These are phyloP conservation scores for Habrosyne pyritoides DNA, from an alignment of 2,888 invertebrate species.

Conservation along the genomic window DNA sequence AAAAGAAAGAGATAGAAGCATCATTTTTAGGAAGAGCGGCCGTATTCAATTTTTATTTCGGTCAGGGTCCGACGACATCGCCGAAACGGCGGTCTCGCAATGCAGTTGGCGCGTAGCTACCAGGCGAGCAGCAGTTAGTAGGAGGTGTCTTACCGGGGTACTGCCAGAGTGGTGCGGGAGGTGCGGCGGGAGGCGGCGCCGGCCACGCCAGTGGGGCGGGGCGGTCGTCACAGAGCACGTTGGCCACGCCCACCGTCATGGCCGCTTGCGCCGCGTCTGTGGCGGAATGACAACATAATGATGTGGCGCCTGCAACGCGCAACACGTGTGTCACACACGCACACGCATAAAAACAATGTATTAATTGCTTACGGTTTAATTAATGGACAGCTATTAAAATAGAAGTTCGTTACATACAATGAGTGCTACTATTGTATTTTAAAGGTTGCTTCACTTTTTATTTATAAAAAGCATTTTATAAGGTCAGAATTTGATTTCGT, in stretches of 20 bases:
- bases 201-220: slow-evolving; percentile 83
- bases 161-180: slow-evolving; percentile 90
- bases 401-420: background rate
- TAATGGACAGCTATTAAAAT: background rate
- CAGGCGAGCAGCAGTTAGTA: slow-evolving; percentile 67
- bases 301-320: slow-evolving; percentile 58
- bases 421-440: background rate
- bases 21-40: background rate
- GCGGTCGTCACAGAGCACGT: slow-evolving; percentile 86
- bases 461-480: background rate
- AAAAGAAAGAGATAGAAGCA: slow-evolving; percentile 16
- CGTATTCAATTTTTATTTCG: slow-evolving; percentile 10
- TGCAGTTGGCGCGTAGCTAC: slow-evolving; percentile 83
- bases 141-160: slow-evolving; percentile 88
- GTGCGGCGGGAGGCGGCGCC: slow-evolving; percentile 81
- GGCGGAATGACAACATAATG: slow-evolving; percentile 68
- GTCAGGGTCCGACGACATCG: slow-evolving; percentile 35
- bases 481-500: background rate
- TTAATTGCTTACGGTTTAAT: slow-evolving; percentile 1
- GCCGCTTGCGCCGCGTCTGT: slow-evolving; percentile 86
- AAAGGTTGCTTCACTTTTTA: background rate
- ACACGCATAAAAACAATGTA: background rate
- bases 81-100: slow-evolving; percentile 73
- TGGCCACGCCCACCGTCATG: slow-evolving; percentile 86
- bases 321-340: slow-evolving; percentile 36